These are phyloP conservation scores for Carabus problematicus DNA, from an alignment of 2,888 invertebrate genomes.

Conservation along the genomic window DNA sequence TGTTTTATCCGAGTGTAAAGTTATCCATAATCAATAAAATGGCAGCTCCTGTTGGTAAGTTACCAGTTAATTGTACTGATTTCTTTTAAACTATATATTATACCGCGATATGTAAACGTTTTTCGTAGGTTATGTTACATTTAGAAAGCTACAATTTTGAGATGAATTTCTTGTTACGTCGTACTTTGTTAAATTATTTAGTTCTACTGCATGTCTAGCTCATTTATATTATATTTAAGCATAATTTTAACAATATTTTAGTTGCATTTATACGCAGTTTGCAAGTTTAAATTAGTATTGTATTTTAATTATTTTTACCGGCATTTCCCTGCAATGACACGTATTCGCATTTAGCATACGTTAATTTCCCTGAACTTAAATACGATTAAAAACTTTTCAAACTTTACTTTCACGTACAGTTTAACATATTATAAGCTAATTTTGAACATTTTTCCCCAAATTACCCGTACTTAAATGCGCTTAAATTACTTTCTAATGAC, in stretches of 20 bases:
- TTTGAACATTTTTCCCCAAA: too few relatives aligned
- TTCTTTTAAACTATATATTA: neutral
- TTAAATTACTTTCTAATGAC: neutral
- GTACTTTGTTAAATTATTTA: neutral
- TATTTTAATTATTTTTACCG: neutral
- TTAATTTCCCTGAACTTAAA: too few relatives aligned
- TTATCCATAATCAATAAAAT: conserved; percentile 35
- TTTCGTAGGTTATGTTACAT: neutral
- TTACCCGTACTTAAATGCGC: neutral
- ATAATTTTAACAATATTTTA: neutral
- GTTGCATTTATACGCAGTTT: neutral
- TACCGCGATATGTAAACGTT: neutral
- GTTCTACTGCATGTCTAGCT: too few relatives aligned
- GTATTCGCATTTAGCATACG: neutral
- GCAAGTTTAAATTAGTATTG: neutral
- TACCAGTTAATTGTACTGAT: neutral
- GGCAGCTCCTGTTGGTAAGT: conserved; percentile 38
- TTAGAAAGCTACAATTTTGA: neutral
- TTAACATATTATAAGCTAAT: too few relatives aligned
- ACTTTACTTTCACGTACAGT: neutral
- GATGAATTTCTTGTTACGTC: neutral
- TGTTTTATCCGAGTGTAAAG: conserved; percentile 16
- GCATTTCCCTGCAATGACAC: neutral
- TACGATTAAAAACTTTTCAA: neutral
- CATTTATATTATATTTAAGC: neutral